Base-by-base conservation (phyloP, 2,797 vertebrate species). In the Carcharodon carcharias region DNA sequence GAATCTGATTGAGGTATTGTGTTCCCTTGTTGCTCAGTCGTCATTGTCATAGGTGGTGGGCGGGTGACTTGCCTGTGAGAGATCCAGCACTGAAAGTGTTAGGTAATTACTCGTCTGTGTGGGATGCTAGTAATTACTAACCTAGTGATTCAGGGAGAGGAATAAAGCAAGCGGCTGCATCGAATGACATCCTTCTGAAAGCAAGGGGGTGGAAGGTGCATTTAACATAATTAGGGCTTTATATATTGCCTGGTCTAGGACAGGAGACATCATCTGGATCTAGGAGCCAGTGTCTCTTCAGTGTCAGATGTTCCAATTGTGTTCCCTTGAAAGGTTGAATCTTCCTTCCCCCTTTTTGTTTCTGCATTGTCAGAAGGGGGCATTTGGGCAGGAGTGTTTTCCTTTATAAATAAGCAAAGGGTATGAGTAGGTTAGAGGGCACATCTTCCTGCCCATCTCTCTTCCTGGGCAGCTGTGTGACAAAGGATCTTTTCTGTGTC, bases 171-270 rank as follows among this genome's bases (percentile, higher is more conserved):
- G 26, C 67, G 40, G 54, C 69, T 77, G 45, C 50, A 21, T 7
- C 12, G 69, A 73, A 73, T 95, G 94, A 95, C 94, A 95, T 73
- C 45, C 69, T 95, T 95, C 94, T 73, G 94, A 77, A 56, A 73
- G 69, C 31, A 94, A 77, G 94, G 67, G 45, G 94, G 94, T 3
- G 94, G 94, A 54, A 8, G 50, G 94, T 95, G 50, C 69, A 95
- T 73, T 95, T 95, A 95, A 77, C 69, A 77, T 95, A 95, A 95
- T 95, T 95, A 77, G 50, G 14, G 69, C 54, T 95, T 95, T 95
- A 77, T 73, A n/a, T 77, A 35, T 95, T 95, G 67, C 45, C 35
- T 54, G 94, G 69, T n/a, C 69, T 73, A 16, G 45, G 94, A 21
- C 31, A 31, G 45, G 50, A 77, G 67, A 56, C 67, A 95, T 58